Percentiles rank a stretch among this genome's conserved stretches.
Evolutionary conservation across 2,113 vertebrate genomes (phyloP).

Genomic region (Carassius gibelio): DNA sequence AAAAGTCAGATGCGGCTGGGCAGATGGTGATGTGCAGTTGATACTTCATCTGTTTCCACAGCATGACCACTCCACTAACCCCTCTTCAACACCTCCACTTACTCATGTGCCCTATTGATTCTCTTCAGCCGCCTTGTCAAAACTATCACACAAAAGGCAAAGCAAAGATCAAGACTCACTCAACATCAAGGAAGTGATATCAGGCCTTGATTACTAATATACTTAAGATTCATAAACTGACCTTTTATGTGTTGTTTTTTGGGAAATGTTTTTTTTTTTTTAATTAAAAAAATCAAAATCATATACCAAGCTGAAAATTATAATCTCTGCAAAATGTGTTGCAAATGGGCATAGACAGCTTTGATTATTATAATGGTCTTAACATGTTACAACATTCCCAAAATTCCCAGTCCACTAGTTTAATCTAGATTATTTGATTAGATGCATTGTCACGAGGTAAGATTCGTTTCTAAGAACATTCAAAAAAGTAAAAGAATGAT

Average conservation of each 20-base stretch:
- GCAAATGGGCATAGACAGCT: too few relatives aligned
- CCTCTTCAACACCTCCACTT: conserved; percentile 2
- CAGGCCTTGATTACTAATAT: background rate
- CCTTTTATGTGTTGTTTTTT: background rate
- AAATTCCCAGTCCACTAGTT: too few relatives aligned
- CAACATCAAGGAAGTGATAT: conserved; percentile 18
- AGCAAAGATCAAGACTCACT: conserved; percentile 29
- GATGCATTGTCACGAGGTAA: too few relatives aligned
- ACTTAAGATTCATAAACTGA: background rate
- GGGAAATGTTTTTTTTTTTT: too few relatives aligned
- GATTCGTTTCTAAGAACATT: too few relatives aligned
- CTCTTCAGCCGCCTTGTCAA: conserved; percentile 14
- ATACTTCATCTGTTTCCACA: conserved; percentile 27
- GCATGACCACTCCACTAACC: conserved; percentile 9
- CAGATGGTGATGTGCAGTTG: conserved; percentile 18
- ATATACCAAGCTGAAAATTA: too few relatives aligned
- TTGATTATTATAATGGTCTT: too few relatives aligned
- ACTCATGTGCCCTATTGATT: conserved; percentile 11
- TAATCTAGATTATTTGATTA: too few relatives aligned
- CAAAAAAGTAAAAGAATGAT: too few relatives aligned
- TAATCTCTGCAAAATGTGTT: too few relatives aligned
- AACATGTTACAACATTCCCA: too few relatives aligned
- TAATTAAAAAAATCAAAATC: too few relatives aligned
- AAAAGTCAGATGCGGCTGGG: background rate
- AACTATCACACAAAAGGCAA: conserved; percentile 22